Conservation (phyloP, 2,888 invertebrate genomes). For the Agrochola macilenta region DNA sequence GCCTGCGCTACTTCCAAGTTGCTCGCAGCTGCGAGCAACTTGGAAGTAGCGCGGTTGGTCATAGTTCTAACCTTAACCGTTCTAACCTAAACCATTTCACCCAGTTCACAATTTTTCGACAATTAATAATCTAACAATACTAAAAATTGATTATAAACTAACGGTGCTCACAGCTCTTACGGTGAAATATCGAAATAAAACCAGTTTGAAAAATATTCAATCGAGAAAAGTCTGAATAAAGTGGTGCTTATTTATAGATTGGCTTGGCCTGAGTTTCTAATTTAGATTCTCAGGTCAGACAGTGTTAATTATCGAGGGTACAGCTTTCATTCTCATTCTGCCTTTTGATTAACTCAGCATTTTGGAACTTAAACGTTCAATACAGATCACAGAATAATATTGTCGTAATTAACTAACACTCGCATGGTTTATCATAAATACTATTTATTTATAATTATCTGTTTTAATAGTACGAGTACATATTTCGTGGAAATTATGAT, state of each 20-base stretch:
- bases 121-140: too few species aligned
- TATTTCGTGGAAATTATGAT: too few species aligned
- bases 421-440: neutral
- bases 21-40: too few species aligned
- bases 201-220: neutral
- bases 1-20: too few species aligned
- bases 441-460: too few species aligned
- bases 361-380: neutral
- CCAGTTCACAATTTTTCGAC: too few species aligned
- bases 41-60: too few species aligned
- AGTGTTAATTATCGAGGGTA: neutral
- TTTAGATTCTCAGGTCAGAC: conserved; percentile 1
- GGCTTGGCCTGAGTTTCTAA: neutral
- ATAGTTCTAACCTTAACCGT: too few species aligned
- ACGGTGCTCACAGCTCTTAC: too few species aligned
- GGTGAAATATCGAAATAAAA: too few species aligned
- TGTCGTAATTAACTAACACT: neutral
- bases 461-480: neutral
- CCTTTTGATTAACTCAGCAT: neutral
- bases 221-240: neutral
- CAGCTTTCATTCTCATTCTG: neutral
- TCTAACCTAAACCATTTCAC: too few species aligned
- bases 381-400: neutral
- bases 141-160: too few species aligned
- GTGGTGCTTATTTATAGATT: conserved; percentile 10